Percentiles rank a stretch among this genome's conserved stretches.
These are phyloP conservation scores for Pegea sp. DNA, from an alignment of 23 tunicate genomes.

Conservation along the genomic window DNA sequence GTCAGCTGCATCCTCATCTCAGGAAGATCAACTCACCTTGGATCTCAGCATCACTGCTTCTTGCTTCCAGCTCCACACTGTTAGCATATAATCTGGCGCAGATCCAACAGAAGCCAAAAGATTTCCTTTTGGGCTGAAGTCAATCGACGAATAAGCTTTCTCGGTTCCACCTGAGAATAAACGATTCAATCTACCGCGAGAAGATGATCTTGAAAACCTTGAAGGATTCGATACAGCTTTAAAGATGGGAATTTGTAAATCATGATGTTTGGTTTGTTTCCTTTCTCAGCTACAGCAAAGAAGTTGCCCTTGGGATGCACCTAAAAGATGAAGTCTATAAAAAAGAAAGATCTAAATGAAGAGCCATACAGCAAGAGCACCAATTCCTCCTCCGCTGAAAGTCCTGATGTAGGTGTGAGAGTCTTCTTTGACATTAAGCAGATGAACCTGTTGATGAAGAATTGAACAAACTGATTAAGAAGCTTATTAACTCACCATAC, in stretches of 20 bases:
- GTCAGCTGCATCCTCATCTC: too few relatives aligned
- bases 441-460: slow-evolving; percentile 25
- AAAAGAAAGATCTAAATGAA: not conserved
- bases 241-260: slow-evolving; percentile 78
- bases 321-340: slow-evolving; percentile 6
- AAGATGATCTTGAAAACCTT: slow-evolving; percentile 11
- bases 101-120: slow-evolving; percentile 93
- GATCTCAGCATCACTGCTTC: slow-evolving; percentile 84
- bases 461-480: not conserved
- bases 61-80: slow-evolving; percentile 89
- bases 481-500: slow-evolving; percentile 25
- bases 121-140: slow-evolving; percentile 83
- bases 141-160: slow-evolving; percentile 64
- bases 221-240: slow-evolving; percentile 37
- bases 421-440: slow-evolving; percentile 24
- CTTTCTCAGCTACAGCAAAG: slow-evolving; percentile 93
- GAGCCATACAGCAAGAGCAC: slow-evolving; percentile 52
- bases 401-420: slow-evolving; percentile 44
- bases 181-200: not conserved
- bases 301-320: slow-evolving; percentile 51
- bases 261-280: slow-evolving; percentile 59
- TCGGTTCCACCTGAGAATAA: slow-evolving; percentile 49
- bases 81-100: slow-evolving; percentile 85
- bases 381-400: slow-evolving; percentile 70
- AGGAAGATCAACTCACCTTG: slow-evolving; percentile 38